phyloP scores from a whole-genome alignment of 2,888 invertebrate species.

The Apeira syringaria region DNA sequence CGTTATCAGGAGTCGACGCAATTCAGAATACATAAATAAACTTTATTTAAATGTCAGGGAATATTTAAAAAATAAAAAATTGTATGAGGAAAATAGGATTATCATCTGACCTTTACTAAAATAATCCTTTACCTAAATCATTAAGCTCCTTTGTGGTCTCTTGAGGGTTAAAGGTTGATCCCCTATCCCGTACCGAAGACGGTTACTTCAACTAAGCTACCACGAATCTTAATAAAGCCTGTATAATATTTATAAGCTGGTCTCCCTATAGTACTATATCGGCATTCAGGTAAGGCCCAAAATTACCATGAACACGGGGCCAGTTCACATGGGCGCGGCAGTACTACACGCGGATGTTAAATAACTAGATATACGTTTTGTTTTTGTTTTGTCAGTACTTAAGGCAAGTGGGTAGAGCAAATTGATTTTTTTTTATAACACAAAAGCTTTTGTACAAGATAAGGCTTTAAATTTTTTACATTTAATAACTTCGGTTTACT shows the following conservation, averaged over 20 bases:
- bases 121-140: constrained; percentile 4
- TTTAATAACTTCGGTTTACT: no score
- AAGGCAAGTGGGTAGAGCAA: no score
- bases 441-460: no score
- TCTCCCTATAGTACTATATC: constrained; percentile 51
- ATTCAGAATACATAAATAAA: no score
- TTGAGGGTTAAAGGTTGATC: constrained; percentile 6
- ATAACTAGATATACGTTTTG: constrained; percentile 40
- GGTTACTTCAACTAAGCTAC: constrained; percentile 15
- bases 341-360: constrained; percentile 33
- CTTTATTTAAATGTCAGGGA: no score
- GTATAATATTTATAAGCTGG: constrained; percentile 60
- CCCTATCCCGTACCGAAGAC: constrained; percentile 10
- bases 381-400: no score
- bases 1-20: no score
- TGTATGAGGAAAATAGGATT: no score
- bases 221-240: constrained; percentile 32
- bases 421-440: no score
- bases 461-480: no score
- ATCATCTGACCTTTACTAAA: no score
- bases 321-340: constrained; percentile 63
- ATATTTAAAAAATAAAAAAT: no score
- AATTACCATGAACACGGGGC: constrained; percentile 73
- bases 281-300: constrained; percentile 65
- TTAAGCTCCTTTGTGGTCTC: constrained; percentile 10